phyloP scores from a whole-genome alignment of 2,888 invertebrate species.

The Pogonocherus hispidulus region DNA sequence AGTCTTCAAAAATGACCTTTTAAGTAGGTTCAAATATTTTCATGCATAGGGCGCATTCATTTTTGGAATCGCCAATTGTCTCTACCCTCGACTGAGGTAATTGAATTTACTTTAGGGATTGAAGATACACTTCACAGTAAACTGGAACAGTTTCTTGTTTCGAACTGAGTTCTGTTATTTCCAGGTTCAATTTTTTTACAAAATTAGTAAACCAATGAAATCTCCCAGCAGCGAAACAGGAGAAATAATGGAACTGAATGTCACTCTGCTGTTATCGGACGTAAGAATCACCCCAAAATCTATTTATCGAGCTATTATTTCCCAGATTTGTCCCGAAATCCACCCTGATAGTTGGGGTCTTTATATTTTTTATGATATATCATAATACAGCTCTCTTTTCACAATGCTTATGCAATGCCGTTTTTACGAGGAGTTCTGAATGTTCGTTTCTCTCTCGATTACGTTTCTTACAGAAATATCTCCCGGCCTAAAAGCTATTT shows the following conservation, averaged over 20 bases:
- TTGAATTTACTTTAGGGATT: too few relatives aligned
- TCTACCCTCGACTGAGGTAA: too few relatives aligned
- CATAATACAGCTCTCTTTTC: constrained; percentile 64
- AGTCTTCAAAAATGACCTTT: too few relatives aligned
- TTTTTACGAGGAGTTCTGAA: constrained; percentile 66
- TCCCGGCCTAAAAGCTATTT: constrained; percentile 66
- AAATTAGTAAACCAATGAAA: not conserved
- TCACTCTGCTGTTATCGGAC: constrained; percentile 44
- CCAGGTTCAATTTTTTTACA: not conserved
- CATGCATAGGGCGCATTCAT: too few relatives aligned
- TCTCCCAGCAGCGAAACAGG: not conserved
- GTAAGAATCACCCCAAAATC: constrained; percentile 53
- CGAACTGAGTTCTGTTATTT: too few relatives aligned
- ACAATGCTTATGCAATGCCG: constrained; percentile 68
- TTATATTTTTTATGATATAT: constrained; percentile 68
- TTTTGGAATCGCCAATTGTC: too few relatives aligned
- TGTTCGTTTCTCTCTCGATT: constrained; percentile 60
- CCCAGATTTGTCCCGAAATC: constrained; percentile 63
- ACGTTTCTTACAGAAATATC: constrained; percentile 61
- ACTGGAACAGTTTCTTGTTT: too few relatives aligned
- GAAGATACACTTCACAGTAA: too few relatives aligned
- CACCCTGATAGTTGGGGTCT: constrained; percentile 62
- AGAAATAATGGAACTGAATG: constrained; percentile 1
- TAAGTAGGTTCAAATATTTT: too few relatives aligned
- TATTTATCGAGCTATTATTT: constrained; percentile 59